phyloP scores from a whole-genome alignment of 2,113 vertebrate genomes.

The Antigone vipio region DNA sequence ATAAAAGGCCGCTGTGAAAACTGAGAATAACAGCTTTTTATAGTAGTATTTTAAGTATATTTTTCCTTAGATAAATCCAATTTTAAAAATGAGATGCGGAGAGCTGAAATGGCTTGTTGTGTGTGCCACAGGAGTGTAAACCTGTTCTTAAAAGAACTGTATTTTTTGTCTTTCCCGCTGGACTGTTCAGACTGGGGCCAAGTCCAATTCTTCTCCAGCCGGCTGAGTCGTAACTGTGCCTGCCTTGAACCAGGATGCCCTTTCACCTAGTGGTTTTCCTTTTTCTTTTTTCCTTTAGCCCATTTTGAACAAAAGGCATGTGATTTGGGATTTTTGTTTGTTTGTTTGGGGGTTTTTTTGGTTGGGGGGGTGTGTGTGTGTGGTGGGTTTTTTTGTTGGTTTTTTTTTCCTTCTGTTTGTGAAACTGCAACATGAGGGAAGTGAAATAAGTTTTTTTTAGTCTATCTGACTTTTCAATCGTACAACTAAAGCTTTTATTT shows the following conservation, averaged over 20 bases:
- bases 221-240: neutral
- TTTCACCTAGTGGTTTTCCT: accelerated
- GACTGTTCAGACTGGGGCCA: neutral
- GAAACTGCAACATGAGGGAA: neutral
- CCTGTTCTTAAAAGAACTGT: neutral
- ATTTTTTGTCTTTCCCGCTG: neutral
- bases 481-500: neutral
- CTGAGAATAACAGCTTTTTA: neutral
- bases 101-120: neutral
- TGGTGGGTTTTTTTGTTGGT: neutral
- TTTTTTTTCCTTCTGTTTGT: neutral
- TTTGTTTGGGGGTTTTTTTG: too few species aligned
- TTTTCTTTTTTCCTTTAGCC: neutral
- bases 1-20: neutral
- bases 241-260: neutral
- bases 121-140: neutral
- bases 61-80: neutral
- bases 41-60: neutral
- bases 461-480: neutral
- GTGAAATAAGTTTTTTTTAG: neutral
- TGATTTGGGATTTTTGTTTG: too few species aligned
- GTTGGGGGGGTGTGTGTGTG: too few species aligned
- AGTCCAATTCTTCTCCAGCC: neutral
- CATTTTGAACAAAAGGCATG: neutral
- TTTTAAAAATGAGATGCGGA: neutral